A percentile compares a stretch with the other conserved stretches of the same genome.
phyloP scores from a whole-genome alignment of 2,797 vertebrate species.

The Esox masquinongy region DNA sequence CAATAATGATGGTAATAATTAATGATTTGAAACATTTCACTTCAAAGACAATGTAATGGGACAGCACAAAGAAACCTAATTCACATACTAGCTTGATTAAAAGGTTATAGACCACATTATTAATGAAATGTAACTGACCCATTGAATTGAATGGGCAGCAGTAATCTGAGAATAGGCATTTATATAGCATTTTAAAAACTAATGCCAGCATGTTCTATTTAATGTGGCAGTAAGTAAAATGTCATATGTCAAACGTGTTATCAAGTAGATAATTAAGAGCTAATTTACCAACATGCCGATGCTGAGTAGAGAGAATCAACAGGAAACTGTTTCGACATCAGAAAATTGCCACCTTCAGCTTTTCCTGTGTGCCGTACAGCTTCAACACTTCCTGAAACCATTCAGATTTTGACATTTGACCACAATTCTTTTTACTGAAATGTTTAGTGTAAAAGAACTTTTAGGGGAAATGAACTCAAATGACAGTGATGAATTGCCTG shows the following conservation, averaged over 20 bases:
- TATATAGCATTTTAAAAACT: neutral
- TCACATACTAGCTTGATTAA: neutral
- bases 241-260: neutral
- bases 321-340: conserved; percentile 55
- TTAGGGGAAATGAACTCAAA: neutral
- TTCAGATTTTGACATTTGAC: conserved; percentile 62
- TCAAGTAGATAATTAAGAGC: neutral
- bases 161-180: neutral
- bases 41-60: neutral
- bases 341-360: conserved; percentile 56
- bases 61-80: neutral
- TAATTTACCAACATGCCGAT: neutral
- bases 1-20: neutral
- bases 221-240: neutral
- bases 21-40: neutral
- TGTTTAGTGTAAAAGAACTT: neutral
- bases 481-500: neutral
- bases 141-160: neutral
- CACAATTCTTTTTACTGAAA: neutral
- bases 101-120: neutral
- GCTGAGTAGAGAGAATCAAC: conserved; percentile 10
- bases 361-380: conserved; percentile 40
- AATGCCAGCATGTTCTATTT: neutral
- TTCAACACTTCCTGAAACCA: conserved; percentile 68
- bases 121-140: neutral